Conservation (phyloP, 2,888 invertebrate genomes). For the Gnatocerus cornutus region DNA sequence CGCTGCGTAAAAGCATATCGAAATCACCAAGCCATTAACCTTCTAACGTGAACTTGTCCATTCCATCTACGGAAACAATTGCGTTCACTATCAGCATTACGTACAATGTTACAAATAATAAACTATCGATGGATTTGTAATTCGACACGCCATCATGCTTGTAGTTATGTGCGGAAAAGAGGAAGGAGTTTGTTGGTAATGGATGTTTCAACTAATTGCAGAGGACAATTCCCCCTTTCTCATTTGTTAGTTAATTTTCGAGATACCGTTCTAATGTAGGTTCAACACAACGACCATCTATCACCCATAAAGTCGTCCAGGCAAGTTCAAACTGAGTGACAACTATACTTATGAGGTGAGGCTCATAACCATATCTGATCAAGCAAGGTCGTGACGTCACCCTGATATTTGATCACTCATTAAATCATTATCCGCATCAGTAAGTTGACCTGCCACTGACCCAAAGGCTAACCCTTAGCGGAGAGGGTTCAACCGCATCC, state of each 20-base stretch:
- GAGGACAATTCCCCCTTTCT: slow-evolving; percentile 33
- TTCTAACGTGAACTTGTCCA: slow-evolving; percentile 46
- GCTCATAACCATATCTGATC: slow-evolving; percentile 55
- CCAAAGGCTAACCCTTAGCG: slow-evolving; percentile 51
- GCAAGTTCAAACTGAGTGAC: slow-evolving; percentile 32
- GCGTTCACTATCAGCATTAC: slow-evolving; percentile 42
- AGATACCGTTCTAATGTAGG: slow-evolving; percentile 41
- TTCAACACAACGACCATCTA: slow-evolving; percentile 36
- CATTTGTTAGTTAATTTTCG: slow-evolving; percentile 33
- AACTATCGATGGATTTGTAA: slow-evolving; percentile 42
- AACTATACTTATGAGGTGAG: slow-evolving; percentile 52
- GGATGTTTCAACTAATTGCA: slow-evolving; percentile 23
- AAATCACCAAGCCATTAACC: slow-evolving; percentile 48
- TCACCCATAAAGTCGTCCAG: slow-evolving; percentile 9
- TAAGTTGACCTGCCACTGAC: slow-evolving; percentile 62
- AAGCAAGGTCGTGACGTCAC: slow-evolving; percentile 64
- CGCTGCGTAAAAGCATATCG: slow-evolving; percentile 35
- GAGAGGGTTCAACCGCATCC: slow-evolving; percentile 13
- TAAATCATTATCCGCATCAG: slow-evolving; percentile 63
- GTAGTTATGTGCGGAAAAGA: slow-evolving; percentile 19
- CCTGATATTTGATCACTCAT: slow-evolving; percentile 58
- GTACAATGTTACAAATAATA: slow-evolving; percentile 40
- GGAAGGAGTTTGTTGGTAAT: slow-evolving; percentile 21
- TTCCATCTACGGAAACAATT: slow-evolving; percentile 47
- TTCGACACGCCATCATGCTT: slow-evolving; percentile 38